Evolutionary conservation across 1,140 invertebrate species (phyloP).

Genomic region (Metaphire vulgaris): DNA sequence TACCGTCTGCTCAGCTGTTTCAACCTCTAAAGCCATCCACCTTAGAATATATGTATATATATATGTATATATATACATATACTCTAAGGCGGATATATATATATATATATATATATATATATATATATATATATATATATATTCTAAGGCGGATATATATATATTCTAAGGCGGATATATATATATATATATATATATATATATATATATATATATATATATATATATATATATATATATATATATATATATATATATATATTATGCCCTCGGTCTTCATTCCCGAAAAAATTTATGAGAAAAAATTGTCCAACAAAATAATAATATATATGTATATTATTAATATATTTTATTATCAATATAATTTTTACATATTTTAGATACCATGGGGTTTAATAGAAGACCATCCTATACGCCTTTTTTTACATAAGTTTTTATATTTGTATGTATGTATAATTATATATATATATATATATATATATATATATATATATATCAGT

Average conservation of each 20-base stretch:
- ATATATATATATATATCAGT: background rate
- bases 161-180: background rate
- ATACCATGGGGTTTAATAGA: too few species aligned
- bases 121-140: background rate
- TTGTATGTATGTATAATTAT: background rate
- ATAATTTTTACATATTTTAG: too few species aligned
- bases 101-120: background rate
- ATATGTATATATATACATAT: background rate
- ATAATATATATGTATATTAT: too few species aligned
- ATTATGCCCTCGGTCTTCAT: too few species aligned
- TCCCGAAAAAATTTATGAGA: too few species aligned
- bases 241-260: background rate
- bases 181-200: background rate
- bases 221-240: background rate
- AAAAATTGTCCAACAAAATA: too few species aligned
- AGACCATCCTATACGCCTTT: too few species aligned
- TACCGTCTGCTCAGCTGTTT: too few species aligned
- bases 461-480: conserved; percentile 4
- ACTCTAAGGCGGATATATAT: background rate
- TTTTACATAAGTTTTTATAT: background rate
- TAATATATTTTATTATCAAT: too few species aligned
- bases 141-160: background rate
- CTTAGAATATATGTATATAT: background rate
- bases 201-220: background rate
- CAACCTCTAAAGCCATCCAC: too few species aligned